Base-by-base conservation (phyloP, 2,888 invertebrate genomes). In the Clepsis dumicolana region DNA sequence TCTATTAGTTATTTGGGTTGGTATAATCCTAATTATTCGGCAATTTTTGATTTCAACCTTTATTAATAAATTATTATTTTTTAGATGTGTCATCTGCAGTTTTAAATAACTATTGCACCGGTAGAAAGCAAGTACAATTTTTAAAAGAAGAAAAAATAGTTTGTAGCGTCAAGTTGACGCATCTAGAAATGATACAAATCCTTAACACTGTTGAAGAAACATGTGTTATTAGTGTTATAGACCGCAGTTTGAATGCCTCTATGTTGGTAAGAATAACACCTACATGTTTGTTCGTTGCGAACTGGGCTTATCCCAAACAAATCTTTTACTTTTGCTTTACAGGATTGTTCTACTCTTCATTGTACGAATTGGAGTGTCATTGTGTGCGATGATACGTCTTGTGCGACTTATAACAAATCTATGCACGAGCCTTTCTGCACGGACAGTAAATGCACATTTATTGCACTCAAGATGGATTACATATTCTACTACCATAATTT, bases 141-240 rank as follows among this genome's bases (percentile, higher is more conserved):
- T 79, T 92, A 21, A 83, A 78, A 65, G 80, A 88, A 64, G 85
- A 88, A 72, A 79, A 75, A 50, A 77, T 85, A 41, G 79, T 74
- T 69, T 93, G 93, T 71, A 81, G 75, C 69, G 88, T 89, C 0
- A 89, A 87, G 72, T 74, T 91, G 7, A 76, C 81, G 16, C 89
- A 93, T 70, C 74, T 93, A 4, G 89, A 93, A 82, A 88, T 89
- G 85, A 84, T 91, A 69, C 81, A 85, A 73, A 81, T 89, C 57
- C 71, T 85, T 4, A 85, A 84, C 71, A 82, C 76, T 50, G 75
- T 79, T 14, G 80, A 87, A 64, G 81, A 84, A 64, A 78, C 87
- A 21, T 75, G 75, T 48, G 72, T 91, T 59, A 80, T 91, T 50
- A 90, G 90, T 73, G 83, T 85, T 60, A 85, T 81, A 10, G 80